Conservation (phyloP, 2,888 invertebrate genomes). For the Nephrotoma flavescens region DNA sequence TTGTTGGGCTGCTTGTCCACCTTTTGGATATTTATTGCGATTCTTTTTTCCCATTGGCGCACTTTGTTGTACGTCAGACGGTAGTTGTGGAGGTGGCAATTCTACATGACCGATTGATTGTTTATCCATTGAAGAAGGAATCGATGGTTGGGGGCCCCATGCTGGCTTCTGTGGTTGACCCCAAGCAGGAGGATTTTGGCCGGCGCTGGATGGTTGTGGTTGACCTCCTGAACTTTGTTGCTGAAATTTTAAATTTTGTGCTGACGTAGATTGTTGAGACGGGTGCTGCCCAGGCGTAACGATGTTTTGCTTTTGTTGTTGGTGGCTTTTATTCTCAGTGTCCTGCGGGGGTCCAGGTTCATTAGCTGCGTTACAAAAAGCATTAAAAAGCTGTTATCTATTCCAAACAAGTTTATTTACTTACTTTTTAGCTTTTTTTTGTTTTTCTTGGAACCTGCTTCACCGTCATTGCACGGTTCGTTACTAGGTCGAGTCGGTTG, state of each 20-base stretch:
- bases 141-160: neutral
- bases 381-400: too few species aligned
- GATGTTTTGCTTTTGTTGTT: neutral
- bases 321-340: neutral
- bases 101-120: neutral
- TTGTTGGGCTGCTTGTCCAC: conserved; percentile 20
- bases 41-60: neutral
- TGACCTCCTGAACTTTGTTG: neutral
- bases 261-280: neutral
- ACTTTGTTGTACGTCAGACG: neutral
- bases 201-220: neutral
- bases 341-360: neutral
- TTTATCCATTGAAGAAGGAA: neutral
- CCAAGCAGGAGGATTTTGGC: neutral
- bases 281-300: neutral
- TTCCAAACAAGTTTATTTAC: too few species aligned
- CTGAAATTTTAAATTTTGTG: too few species aligned
- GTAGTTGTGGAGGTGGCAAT: neutral
- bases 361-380: too few species aligned
- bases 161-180: neutral
- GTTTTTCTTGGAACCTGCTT: neutral
- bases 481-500: neutral
- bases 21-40: neutral
- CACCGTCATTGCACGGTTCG: too few species aligned
- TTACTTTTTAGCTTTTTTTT: neutral